Percentiles rank a stretch among this genome's conserved stretches.
phyloP scores from a whole-genome alignment of 1,140 invertebrate genomes.

The Ceratosolen fusciceps region DNA sequence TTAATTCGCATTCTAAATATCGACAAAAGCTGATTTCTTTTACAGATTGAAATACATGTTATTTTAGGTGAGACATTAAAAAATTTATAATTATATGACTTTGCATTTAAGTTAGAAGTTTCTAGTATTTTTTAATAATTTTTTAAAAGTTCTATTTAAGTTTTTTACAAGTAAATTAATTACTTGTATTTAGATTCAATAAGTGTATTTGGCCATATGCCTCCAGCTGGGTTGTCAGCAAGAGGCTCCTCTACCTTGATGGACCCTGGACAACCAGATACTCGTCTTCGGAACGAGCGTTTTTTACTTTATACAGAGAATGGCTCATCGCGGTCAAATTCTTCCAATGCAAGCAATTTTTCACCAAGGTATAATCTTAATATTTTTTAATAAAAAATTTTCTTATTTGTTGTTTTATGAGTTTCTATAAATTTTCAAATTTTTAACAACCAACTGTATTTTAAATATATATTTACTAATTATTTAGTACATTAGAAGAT shows the following conservation, averaged over 20 bases:
- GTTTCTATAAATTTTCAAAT: no score
- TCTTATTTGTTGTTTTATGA: no score
- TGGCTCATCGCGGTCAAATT: conserved; percentile 65
- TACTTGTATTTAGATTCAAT: conserved; percentile 17
- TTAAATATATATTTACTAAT: not conserved
- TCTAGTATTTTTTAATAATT: not conserved
- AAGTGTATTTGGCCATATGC: conserved; percentile 67
- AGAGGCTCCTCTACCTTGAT: conserved; percentile 71
- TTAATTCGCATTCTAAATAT: not conserved
- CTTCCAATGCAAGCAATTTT: conserved; percentile 59
- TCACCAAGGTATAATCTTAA: conserved; percentile 67
- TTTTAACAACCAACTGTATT: not conserved
- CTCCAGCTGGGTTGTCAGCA: conserved; percentile 70
- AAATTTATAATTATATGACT: not conserved
- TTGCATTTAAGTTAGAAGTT: not conserved
- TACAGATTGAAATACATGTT: conserved; percentile 18
- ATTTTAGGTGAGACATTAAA: not conserved
- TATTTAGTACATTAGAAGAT: not conserved
- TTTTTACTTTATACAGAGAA: conserved; percentile 68
- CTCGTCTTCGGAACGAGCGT: conserved; percentile 71
- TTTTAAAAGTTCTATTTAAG: not conserved
- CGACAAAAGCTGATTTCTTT: not conserved
- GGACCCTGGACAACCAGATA: conserved; percentile 72
- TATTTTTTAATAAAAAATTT: conserved; percentile 29
- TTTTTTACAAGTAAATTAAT: not conserved